Conservation (phyloP, 2,888 invertebrate species). For the Eurytoma californica region DNA sequence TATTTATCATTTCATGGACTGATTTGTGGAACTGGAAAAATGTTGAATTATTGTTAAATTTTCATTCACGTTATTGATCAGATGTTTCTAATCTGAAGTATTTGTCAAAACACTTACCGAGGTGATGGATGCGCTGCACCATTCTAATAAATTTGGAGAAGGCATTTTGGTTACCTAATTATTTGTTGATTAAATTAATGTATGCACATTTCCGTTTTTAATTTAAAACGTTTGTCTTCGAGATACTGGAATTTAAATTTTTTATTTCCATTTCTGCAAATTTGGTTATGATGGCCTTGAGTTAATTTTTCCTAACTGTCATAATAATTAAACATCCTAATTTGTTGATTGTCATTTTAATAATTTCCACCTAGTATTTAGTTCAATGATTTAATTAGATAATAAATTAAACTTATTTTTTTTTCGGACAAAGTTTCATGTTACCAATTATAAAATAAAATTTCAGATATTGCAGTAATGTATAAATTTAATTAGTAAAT, state of each 20-base stretch:
- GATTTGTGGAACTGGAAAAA: constrained; percentile 21
- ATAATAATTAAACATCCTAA: background rate
- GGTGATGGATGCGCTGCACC: constrained; percentile 24
- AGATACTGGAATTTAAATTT: background rate
- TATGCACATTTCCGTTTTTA: background rate
- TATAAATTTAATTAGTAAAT: too few species aligned
- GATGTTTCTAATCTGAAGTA: too few species aligned
- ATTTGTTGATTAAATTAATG: background rate
- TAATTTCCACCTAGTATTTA: background rate
- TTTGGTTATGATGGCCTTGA: constrained; percentile 31
- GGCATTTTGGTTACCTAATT: constrained; percentile 30
- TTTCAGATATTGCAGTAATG: background rate
- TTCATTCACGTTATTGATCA: background rate
- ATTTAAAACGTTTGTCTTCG: background rate
- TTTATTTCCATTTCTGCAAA: background rate
- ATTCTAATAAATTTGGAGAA: constrained; percentile 13
- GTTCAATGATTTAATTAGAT: background rate
- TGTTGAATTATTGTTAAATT: background rate
- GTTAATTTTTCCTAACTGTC: constrained; percentile 26
- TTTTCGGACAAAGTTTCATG: background rate
- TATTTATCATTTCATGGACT: background rate
- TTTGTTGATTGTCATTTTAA: constrained; percentile 22
- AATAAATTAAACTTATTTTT: too few species aligned
- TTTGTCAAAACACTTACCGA: constrained; percentile 28
- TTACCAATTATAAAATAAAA: background rate